Percentiles rank a stretch among this genome's conserved stretches.
Conservation (phyloP, 2,888 invertebrate species). For the Drosophila fulvimacula region DNA sequence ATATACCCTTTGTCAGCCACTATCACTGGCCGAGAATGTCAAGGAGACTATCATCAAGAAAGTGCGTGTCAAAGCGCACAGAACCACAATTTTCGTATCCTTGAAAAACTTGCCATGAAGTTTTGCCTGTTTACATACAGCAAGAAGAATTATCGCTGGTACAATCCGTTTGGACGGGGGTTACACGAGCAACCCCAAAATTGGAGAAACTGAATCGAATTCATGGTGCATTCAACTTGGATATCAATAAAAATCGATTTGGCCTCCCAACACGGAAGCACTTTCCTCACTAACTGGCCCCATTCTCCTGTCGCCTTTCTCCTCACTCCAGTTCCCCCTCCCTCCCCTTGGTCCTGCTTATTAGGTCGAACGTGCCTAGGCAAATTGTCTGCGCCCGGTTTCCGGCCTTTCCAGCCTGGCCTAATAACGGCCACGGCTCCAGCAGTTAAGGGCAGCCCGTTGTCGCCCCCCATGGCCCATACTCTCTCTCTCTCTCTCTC, state of each 20-base stretch:
- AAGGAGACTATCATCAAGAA: slow-evolving; percentile 34
- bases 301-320: not conserved
- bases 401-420: slow-evolving; percentile 54
- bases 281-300: slow-evolving; percentile 32
- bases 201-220: slow-evolving; percentile 42
- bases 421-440: slow-evolving; percentile 38
- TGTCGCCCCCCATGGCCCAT: not conserved
- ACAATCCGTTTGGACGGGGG: slow-evolving; percentile 7
- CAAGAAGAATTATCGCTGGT: slow-evolving; percentile 21
- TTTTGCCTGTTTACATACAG: slow-evolving; percentile 13
- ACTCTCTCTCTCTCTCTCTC: not conserved
- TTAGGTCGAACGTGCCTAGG: slow-evolving; percentile 78
- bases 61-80: slow-evolving; percentile 40
- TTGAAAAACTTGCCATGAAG: slow-evolving; percentile 11
- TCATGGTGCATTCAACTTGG: slow-evolving; percentile 70
- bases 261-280: slow-evolving; percentile 62
- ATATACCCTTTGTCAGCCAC: not conserved
- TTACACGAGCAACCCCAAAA: slow-evolving; percentile 32
- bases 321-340: not conserved
- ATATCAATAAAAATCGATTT: slow-evolving; percentile 77
- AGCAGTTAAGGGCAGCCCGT: slow-evolving; percentile 39
- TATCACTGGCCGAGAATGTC: not conserved
- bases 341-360: slow-evolving; percentile 46
- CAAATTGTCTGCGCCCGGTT: slow-evolving; percentile 56
- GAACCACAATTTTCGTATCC: slow-evolving; percentile 25